Evolutionary conservation across 2,113 vertebrate genomes (phyloP), one percentile per base, ranked within the genome.

Genomic region (Oncorhynchus tshawytscha): DNA sequence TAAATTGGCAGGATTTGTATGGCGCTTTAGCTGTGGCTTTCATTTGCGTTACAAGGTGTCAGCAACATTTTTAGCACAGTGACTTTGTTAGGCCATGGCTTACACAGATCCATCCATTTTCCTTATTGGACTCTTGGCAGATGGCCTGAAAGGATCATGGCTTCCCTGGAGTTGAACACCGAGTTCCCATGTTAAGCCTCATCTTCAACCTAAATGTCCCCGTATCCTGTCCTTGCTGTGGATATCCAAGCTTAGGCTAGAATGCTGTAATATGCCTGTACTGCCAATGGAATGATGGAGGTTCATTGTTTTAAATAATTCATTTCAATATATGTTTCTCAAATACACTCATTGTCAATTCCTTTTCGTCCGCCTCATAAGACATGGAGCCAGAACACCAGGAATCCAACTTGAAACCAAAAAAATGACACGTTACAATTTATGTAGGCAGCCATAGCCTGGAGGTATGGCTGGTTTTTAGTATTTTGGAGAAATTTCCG

Each of bases 401-500:
- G 88, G 86, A 84, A 84, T 88, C 85, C 86, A 83, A 88, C 68
- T 76, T 66, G 77, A 80, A 86, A 79, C n/a, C 15, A 5, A 57
- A 84, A 87, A 87, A 89, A 77, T 89, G 90, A 92, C 80, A 77
- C 90, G 90, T 88, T 90, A 91, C 87, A 89, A 87, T 91, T 91
- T 90, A 92, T 81, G 82, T 89, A 80, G 77, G 75, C 86, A 82
- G 83, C n/a, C 18, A 39, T 90, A 79, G 89, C 91, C 90, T 75
- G 71, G 78, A 87, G 88, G 80, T 67, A 80, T 16, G 81, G 60
- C 85, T 88, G 79, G 59, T 85, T 85, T 84, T 85, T 80, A 81
- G 83, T 83, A 89, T 89, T 89, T 88, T 88, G 82, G 84, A 90
- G 84, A 82, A 90, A 91, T 90, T 81, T 84, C 80, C 78, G 71